Percentiles rank a stretch among this genome's conserved stretches.
These are phyloP conservation scores for Nysson spinosus DNA, from an alignment of 2,888 invertebrate species.

Conservation along the genomic window DNA sequence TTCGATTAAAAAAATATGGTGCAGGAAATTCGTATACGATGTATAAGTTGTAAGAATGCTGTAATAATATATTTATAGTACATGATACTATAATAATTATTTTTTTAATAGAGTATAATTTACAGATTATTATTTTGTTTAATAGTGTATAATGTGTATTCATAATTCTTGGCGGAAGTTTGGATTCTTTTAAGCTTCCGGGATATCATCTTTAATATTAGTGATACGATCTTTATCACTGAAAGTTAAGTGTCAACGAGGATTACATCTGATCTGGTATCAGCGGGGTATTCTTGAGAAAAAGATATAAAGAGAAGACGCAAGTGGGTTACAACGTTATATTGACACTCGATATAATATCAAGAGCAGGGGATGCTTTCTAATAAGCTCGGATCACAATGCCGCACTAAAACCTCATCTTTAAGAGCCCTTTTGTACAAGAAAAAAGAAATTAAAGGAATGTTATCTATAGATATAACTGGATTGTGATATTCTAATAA, in stretches of 20 bases:
- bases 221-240: background rate
- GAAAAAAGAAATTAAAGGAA: background rate
- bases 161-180: no score
- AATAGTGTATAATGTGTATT: no score
- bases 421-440: background rate
- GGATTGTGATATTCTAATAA: no score
- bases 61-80: no score
- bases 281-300: conserved; percentile 19
- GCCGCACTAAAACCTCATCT: background rate
- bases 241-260: conserved; percentile 5
- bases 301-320: conserved; percentile 41
- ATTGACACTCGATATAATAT: conserved; percentile 48
- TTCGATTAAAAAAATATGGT: no score
- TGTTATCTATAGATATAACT: background rate
- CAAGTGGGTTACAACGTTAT: conserved; percentile 33
- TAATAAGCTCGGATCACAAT: conserved; percentile 54
- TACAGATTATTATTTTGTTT: no score
- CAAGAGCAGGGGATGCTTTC: conserved; percentile 35
- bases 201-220: no score
- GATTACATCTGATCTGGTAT: background rate
- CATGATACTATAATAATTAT: no score
- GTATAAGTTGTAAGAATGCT: no score
- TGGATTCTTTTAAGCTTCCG: no score
- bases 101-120: no score
- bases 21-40: no score